Evolutionary conservation across 2,113 vertebrate genomes (phyloP).

Genomic region (Sterrhoptilus dennistouni): DNA sequence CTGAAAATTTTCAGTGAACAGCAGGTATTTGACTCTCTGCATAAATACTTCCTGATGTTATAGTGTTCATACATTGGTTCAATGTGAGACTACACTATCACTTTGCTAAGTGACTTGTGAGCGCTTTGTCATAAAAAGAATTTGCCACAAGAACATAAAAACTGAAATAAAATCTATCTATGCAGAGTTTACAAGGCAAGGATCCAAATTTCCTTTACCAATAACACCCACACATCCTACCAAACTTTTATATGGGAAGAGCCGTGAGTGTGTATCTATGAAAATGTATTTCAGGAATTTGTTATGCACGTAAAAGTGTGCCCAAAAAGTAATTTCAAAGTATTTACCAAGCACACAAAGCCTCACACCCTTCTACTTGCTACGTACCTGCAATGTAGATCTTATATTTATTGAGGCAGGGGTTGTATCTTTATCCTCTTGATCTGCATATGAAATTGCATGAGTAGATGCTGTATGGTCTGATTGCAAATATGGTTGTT

Average conservation of each 20-base stretch:
- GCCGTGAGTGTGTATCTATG: neutral
- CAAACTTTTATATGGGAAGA: neutral
- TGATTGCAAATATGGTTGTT: neutral
- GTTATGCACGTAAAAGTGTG: neutral
- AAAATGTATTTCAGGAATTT: neutral
- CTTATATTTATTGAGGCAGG: neutral
- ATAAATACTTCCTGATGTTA: neutral
- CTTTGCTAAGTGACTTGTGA: neutral
- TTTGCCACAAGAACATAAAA: neutral
- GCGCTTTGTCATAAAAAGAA: neutral
- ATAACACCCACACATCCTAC: neutral
- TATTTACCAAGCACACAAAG: neutral
- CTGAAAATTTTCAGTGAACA: neutral
- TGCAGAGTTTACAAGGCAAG: neutral
- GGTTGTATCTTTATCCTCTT: constrained; percentile 6
- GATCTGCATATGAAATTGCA: neutral
- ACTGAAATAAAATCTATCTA: neutral
- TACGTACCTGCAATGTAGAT: neutral
- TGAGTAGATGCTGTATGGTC: neutral
- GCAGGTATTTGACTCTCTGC: neutral
- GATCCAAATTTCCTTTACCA: neutral
- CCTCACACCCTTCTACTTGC: neutral
- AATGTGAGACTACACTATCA: fast-evolving
- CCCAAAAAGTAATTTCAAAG: constrained; percentile 4
- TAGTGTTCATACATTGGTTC: neutral